Evolutionary conservation across 2,797 vertebrate genomes (phyloP).

Genomic region (Huso huso): DNA sequence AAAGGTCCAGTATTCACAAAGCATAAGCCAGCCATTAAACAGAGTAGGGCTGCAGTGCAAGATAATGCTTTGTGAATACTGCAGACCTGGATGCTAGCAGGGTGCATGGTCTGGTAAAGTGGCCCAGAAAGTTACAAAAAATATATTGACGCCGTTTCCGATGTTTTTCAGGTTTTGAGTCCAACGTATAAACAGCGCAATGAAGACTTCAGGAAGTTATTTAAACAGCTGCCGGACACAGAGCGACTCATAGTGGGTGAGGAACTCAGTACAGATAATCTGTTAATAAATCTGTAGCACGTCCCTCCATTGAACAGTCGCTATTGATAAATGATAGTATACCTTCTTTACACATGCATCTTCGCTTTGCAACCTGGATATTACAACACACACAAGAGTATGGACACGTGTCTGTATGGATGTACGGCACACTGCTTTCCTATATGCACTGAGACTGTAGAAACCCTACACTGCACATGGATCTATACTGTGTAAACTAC

Average conservation of each 20-base stretch:
- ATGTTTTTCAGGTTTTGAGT: constrained; percentile 77
- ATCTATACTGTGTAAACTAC: too few species aligned
- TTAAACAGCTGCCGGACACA: constrained; percentile 94
- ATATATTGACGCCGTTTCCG: constrained; percentile 1
- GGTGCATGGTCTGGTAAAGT: neutral
- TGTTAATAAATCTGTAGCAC: too few species aligned
- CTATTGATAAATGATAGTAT: too few species aligned
- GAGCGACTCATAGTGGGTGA: constrained; percentile 97
- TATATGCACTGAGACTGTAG: too few species aligned
- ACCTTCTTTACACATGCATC: too few species aligned
- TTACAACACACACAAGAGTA: too few species aligned
- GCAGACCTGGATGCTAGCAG: constrained; percentile 2
- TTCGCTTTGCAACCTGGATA: too few species aligned
- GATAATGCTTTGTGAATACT: constrained; percentile 5
- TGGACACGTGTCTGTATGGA: too few species aligned
- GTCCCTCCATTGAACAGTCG: too few species aligned
- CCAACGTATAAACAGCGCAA: constrained; percentile 97
- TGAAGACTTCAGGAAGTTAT: constrained; percentile 98
- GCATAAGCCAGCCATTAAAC: constrained; percentile 10
- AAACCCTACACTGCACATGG: too few species aligned
- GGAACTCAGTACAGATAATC: constrained; percentile 25
- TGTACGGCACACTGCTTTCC: too few species aligned
- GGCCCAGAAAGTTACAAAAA: too few species aligned
- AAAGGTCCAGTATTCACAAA: neutral
- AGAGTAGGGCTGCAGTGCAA: constrained; percentile 19